Conservation (phyloP, 2,888 invertebrate species). For the Ceramica pisi region DNA sequence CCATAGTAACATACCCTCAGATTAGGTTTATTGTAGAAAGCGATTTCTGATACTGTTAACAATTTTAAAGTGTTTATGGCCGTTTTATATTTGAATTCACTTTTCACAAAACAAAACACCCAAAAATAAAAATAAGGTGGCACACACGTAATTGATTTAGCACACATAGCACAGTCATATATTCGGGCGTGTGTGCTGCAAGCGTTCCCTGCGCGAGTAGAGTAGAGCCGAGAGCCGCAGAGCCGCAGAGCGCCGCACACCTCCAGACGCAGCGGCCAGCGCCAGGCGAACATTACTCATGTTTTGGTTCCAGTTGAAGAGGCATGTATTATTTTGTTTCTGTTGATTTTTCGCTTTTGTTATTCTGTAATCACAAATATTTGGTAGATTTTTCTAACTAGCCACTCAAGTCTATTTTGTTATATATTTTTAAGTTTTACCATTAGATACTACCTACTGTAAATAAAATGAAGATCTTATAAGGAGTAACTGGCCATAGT, state of each 20-base stretch:
- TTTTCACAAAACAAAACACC: background rate
- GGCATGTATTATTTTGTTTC: conserved; percentile 83
- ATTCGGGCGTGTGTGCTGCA: background rate
- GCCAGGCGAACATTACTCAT: conserved; percentile 66
- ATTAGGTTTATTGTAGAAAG: background rate
- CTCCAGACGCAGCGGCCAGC: conserved; percentile 38
- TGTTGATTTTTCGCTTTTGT: conserved; percentile 87
- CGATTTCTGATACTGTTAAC: too few relatives aligned
- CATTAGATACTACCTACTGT: conserved; percentile 82
- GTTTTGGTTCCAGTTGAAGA: conserved; percentile 72
- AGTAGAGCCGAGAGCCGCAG: too few relatives aligned
- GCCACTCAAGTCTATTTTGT: conserved; percentile 88
- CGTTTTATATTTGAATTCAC: background rate
- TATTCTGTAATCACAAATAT: conserved; percentile 87
- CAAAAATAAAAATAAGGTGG: background rate
- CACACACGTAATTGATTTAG: background rate
- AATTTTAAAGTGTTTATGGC: background rate
- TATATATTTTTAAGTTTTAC: conserved; percentile 90
- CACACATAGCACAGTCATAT: background rate
- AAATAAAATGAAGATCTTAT: conserved; percentile 86
- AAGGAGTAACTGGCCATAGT: conserved; percentile 80
- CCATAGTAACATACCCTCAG: background rate
- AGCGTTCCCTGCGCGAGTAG: background rate
- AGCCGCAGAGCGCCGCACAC: too few relatives aligned
- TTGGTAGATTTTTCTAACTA: conserved; percentile 85